These are phyloP conservation scores for Syndactyla subalaris DNA, from an alignment of 2,797 vertebrate genomes.

Conservation along the genomic window DNA sequence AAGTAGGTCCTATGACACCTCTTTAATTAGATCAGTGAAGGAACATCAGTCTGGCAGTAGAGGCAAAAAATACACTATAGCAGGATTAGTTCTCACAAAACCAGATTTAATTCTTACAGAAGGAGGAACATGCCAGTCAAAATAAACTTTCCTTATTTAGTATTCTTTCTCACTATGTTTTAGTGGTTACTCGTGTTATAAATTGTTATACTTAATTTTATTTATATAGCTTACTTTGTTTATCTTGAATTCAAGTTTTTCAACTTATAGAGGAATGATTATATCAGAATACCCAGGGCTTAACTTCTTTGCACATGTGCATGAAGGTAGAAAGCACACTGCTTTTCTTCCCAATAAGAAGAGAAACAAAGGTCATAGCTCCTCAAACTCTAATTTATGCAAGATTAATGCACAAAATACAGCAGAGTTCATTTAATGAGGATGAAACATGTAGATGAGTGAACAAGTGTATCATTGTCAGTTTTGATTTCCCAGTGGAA, in stretches of 20 bases:
- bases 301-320: not conserved
- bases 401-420: conserved; percentile 39
- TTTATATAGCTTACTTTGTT: not conserved
- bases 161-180: not conserved
- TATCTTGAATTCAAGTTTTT: conserved; percentile 6
- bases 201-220: not conserved
- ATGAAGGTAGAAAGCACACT: conserved; percentile 37
- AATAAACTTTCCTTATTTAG: conserved; percentile 8
- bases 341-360: conserved; percentile 51
- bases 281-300: not conserved
- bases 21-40: not conserved
- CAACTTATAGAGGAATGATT: conserved; percentile 34
- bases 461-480: conserved; percentile 43
- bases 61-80: not conserved
- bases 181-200: not conserved
- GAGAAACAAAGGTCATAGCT: conserved; percentile 57
- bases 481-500: conserved; percentile 57
- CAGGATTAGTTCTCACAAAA: not conserved
- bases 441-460: conserved; percentile 24
- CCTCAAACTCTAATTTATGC: conserved; percentile 44
- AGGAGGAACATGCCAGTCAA: not conserved
- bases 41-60: not conserved
- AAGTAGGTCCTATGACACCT: not conserved
- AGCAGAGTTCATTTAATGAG: conserved; percentile 9
- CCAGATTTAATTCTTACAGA: not conserved